Base-by-base conservation (phyloP, 2,888 invertebrate species). In the Mythimna loreyi region DNA sequence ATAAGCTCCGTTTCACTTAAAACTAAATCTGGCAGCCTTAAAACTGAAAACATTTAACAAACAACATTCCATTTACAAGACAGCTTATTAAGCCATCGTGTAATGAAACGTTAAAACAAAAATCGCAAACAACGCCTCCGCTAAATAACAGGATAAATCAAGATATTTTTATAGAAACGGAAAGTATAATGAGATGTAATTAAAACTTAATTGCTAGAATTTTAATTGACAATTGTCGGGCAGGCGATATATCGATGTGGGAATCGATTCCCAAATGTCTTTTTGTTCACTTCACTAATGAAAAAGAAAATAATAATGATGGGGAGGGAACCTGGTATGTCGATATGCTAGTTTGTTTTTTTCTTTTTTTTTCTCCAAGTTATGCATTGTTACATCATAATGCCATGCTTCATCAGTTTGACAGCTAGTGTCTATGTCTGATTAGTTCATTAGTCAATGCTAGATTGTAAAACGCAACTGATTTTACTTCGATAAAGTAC, bases 161-260 rank as follows among this genome's bases (percentile, higher is more conserved):
- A 86, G 85, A 84, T 80, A 85, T 86, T 89, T 86, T 88, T 89
- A 87, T 89, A 84, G 87, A 87, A 86, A 86, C 88, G 75, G 87
- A 89, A 86, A 85, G 86, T 77, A 85, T 90, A 90, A 91, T 89
- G 85, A 88, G 83, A 82, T 84, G 82, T 88, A 88, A 91, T 91
- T 90, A 90, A 86, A 72, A 84, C 80, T 85, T 91, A 90, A 92
- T 92, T 91, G 91, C 87, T 82, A 86, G 90, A 91, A 93, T 93
- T 89, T 92, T 92, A 94, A 93, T 93, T 90, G 91, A 88, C 87
- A 89, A 88, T 88, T 81, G 87, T 80, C 74, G 81, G 85, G 85
- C 85, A 86, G 84, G 86, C 81, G 82, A 85, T 86, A 86, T 84
- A 85, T 87, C 85, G 84, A 86, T 85, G 84, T 80, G 80, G 72